A percentile compares a stretch with the other conserved stretches of the same genome.
phyloP scores from a whole-genome alignment of 1,140 invertebrate species.

The Brachystomella parvula region DNA sequence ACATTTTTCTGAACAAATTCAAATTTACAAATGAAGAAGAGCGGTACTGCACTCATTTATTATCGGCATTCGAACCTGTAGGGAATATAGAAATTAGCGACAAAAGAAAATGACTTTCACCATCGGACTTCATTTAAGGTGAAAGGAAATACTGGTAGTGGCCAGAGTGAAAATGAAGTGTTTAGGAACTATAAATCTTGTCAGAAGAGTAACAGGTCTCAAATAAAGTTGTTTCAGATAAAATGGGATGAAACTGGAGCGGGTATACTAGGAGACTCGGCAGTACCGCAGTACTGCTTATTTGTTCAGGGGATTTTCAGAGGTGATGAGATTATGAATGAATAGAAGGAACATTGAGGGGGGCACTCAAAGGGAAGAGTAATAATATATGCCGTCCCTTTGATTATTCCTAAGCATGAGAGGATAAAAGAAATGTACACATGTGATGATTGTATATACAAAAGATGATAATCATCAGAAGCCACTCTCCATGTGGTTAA shows the following conservation, averaged over 20 bases:
- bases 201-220: too few relatives aligned
- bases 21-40: background rate
- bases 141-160: too few relatives aligned
- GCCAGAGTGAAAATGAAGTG: too few relatives aligned
- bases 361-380: background rate
- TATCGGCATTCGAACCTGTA: background rate
- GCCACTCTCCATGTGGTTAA: slow-evolving; percentile 5
- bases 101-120: background rate
- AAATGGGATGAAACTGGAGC: too few relatives aligned
- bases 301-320: background rate
- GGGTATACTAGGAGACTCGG: too few relatives aligned
- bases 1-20: background rate
- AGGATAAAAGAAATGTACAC: background rate
- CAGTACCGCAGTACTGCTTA: too few relatives aligned
- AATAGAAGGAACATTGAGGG: background rate
- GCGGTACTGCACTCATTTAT: background rate
- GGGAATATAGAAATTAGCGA: background rate
- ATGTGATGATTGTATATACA: too few relatives aligned
- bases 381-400: background rate
- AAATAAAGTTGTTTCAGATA: too few relatives aligned
- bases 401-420: background rate
- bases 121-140: background rate
- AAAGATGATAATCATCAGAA: slow-evolving; percentile 4
- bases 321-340: background rate
- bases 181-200: too few relatives aligned